phyloP scores from a whole-genome alignment of 1,140 invertebrate species.

The Asobara japonica region DNA sequence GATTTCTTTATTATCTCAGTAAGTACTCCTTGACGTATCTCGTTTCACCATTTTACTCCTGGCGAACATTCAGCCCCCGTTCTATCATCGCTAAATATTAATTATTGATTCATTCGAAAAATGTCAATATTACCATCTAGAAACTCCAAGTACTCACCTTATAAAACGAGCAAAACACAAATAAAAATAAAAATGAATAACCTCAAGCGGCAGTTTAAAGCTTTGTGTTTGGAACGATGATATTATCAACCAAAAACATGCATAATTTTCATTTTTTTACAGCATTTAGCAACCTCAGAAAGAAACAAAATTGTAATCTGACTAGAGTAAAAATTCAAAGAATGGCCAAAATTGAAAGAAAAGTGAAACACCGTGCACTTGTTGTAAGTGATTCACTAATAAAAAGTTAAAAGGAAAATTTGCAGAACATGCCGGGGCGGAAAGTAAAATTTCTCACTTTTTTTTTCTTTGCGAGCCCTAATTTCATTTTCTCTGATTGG shows the following conservation, averaged over 20 bases:
- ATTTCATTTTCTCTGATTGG: background rate
- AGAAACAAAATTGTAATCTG: background rate
- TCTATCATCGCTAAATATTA: background rate
- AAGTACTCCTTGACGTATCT: background rate
- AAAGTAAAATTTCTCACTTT: background rate
- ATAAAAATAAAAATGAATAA: background rate
- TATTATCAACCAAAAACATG: background rate
- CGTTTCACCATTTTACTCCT: background rate
- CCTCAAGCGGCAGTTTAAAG: background rate
- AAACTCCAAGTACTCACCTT: background rate
- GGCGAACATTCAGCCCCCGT: background rate
- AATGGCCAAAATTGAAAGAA: background rate
- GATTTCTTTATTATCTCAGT: no score
- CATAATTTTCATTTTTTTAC: background rate
- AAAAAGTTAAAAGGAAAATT: background rate
- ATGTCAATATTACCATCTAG: background rate
- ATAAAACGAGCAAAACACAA: background rate
- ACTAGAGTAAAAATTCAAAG: conserved; percentile 14
- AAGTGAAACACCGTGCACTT: background rate
- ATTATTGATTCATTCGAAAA: background rate
- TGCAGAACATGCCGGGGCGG: background rate
- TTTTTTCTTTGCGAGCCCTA: background rate
- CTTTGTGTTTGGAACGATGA: background rate
- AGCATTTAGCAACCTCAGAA: background rate
- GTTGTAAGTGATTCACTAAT: background rate